These are phyloP conservation scores for Cephus spinipes DNA, from an alignment of 2,888 invertebrate species.

Conservation along the genomic window DNA sequence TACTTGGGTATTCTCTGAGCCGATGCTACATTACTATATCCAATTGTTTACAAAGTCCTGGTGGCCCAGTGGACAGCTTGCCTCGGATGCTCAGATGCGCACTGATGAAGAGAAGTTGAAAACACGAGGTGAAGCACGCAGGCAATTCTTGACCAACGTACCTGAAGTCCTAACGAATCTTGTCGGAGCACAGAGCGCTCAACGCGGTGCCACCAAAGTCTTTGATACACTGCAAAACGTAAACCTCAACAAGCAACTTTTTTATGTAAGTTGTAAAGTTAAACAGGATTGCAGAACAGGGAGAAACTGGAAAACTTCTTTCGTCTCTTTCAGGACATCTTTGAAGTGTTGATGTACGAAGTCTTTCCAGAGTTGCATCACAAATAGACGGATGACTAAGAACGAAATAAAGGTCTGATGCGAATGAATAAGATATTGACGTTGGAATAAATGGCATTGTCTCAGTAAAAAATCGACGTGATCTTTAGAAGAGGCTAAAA, in stretches of 20 bases:
- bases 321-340: slow-evolving; percentile 67
- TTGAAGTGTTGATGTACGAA: slow-evolving; percentile 69
- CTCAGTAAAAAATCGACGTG: too few relatives aligned
- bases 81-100: slow-evolving; percentile 69
- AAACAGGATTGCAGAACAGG: too few relatives aligned
- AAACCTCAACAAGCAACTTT: slow-evolving; percentile 88
- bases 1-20: slow-evolving; percentile 88
- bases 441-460: too few relatives aligned
- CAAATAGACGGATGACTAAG: slow-evolving; percentile 23
- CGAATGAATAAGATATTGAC: too few relatives aligned
- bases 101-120: slow-evolving; percentile 75
- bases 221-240: slow-evolving; percentile 89
- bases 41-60: slow-evolving; percentile 85
- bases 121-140: slow-evolving; percentile 77
- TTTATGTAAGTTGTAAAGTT: slow-evolving; percentile 79
- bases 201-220: slow-evolving; percentile 85
- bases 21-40: slow-evolving; percentile 90
- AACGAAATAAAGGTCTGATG: too few relatives aligned
- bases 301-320: not conserved
- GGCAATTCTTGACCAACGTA: slow-evolving; percentile 79
- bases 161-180: slow-evolving; percentile 85
- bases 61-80: slow-evolving; percentile 89
- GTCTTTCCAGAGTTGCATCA: slow-evolving; percentile 68
- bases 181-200: slow-evolving; percentile 87
- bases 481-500: too few relatives aligned